Evolutionary conservation across 2,797 vertebrate genomes (phyloP).

Genomic region (Sebastes nivosus): DNA sequence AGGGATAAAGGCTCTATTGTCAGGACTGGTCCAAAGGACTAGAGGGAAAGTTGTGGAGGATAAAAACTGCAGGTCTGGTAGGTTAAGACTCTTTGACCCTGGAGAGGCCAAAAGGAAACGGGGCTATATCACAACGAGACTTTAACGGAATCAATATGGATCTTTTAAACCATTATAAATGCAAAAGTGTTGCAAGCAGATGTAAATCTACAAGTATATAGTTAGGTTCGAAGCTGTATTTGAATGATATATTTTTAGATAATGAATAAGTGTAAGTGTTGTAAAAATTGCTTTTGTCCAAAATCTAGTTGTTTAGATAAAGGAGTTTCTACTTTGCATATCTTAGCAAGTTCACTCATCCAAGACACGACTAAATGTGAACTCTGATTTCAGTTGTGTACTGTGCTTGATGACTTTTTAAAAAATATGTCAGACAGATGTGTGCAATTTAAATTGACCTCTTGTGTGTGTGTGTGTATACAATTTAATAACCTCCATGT

Average conservation of each 20-base stretch:
- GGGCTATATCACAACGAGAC: background rate
- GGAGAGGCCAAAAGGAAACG: constrained; percentile 42
- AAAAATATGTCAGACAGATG: constrained; percentile 3
- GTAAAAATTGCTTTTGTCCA: background rate
- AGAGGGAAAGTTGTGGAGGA: constrained; percentile 17
- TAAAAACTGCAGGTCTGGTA: constrained; percentile 13
- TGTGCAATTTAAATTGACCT: background rate
- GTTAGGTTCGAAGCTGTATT: background rate
- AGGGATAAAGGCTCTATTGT: constrained; percentile 64
- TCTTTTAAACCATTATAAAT: background rate
- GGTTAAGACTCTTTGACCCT: constrained; percentile 29
- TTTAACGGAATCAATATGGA: background rate
- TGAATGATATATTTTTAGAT: background rate
- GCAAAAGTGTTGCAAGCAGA: background rate
- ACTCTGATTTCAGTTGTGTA: background rate
- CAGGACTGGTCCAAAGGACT: background rate
- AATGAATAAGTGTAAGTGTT: background rate
- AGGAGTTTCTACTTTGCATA: background rate
- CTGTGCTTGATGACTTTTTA: background rate
- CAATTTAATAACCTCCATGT: background rate
- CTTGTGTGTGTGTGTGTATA: background rate
- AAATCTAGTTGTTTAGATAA: background rate
- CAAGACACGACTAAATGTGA: background rate
- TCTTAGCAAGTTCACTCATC: background rate
- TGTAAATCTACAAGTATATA: background rate